Conservation (phyloP, 2,888 invertebrate species). For the Spatulosminthurus flaviceps region DNA sequence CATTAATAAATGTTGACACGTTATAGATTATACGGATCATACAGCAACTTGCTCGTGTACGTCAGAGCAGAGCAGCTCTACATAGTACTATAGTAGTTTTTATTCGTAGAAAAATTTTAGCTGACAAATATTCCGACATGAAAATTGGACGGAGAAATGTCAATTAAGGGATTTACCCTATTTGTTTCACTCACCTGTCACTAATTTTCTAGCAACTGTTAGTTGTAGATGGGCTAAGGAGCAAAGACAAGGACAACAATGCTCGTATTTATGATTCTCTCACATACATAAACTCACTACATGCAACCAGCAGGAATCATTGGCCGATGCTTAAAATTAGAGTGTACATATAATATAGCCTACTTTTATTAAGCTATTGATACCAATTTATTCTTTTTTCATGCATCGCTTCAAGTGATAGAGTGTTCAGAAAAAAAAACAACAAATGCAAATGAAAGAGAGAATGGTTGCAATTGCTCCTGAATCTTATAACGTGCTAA, state of each 20-base stretch:
- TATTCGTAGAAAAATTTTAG: no score
- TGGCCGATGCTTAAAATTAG: no score
- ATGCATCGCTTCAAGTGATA: neutral
- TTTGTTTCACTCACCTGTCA: slow-evolving; percentile 18
- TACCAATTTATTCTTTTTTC: slow-evolving; percentile 5
- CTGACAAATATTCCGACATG: slow-evolving; percentile 1
- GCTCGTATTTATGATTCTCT: no score
- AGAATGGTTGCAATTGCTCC: no score
- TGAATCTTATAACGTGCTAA: no score
- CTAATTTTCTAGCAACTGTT: neutral
- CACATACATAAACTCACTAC: no score
- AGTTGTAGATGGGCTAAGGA: no score
- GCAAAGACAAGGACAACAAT: no score
- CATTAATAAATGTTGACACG: neutral
- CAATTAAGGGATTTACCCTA: neutral
- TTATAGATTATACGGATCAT: neutral
- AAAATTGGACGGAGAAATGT: neutral
- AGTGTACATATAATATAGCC: no score
- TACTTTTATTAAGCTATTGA: neutral
- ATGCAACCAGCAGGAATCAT: no score
- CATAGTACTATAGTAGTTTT: no score
- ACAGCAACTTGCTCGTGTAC: neutral
- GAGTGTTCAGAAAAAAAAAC: neutral
- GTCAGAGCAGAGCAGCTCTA: no score
- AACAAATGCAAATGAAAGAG: slow-evolving; percentile 14